A percentile compares a stretch with the other conserved stretches of the same genome.
phyloP scores from a whole-genome alignment of 2,113 vertebrate species.

The Genyomyrus donnyi region DNA sequence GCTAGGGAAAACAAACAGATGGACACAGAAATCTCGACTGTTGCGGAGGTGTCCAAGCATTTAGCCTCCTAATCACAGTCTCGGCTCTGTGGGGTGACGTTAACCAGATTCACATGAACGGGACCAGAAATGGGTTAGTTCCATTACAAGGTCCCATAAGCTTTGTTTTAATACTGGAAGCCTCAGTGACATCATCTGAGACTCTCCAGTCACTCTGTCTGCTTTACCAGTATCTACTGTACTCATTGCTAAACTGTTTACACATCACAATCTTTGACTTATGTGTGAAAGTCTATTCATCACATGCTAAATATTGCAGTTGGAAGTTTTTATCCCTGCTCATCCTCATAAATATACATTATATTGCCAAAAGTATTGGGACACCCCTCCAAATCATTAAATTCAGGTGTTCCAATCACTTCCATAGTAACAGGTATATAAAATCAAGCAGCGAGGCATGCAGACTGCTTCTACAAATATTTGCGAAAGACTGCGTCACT shows the following conservation, averaged over 20 bases:
- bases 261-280: background rate
- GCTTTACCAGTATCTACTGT: background rate
- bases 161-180: background rate
- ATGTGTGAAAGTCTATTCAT: background rate
- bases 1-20: slow-evolving; percentile 9
- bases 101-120: background rate
- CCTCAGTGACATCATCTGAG: background rate
- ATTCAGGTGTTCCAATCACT: too few relatives aligned
- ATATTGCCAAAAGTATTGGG: too few relatives aligned
- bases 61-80: background rate
- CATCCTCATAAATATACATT: background rate
- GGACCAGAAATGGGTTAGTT: background rate
- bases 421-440: too few relatives aligned
- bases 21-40: background rate
- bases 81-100: background rate
- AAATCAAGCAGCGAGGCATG: too few relatives aligned
- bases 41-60: background rate
- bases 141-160: background rate
- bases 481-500: too few relatives aligned
- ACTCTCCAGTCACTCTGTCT: background rate
- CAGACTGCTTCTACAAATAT: too few relatives aligned
- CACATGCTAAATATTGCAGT: background rate
- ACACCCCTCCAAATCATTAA: too few relatives aligned
- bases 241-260: background rate
- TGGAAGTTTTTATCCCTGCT: background rate